Conservation (phyloP, 2,797 vertebrate genomes). For the Poecilia gillii region DNA sequence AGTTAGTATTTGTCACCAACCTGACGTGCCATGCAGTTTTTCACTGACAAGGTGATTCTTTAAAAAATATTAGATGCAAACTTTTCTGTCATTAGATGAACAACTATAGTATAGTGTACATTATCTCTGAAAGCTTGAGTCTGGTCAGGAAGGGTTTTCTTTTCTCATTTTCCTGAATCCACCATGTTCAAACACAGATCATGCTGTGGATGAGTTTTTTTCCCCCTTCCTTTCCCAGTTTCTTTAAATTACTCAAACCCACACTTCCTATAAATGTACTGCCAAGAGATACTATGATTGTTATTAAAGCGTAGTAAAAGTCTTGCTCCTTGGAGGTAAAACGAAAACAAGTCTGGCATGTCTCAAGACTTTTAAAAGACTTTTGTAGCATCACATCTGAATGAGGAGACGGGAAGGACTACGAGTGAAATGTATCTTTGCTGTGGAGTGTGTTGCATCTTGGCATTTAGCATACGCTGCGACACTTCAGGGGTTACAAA, state of each 20-base stretch:
- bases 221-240: background rate
- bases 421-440: slow-evolving; percentile 58
- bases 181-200: background rate
- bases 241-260: background rate
- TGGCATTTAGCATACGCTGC: slow-evolving; percentile 76
- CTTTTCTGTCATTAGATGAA: background rate
- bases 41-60: background rate
- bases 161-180: background rate
- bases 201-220: background rate
- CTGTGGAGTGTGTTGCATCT: slow-evolving; percentile 67
- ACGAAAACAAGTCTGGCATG: background rate
- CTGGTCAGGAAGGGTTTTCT: background rate
- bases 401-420: slow-evolving; percentile 56
- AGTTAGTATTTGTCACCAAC: no score
- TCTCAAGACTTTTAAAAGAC: background rate
- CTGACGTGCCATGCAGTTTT: background rate
- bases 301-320: background rate
- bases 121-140: background rate
- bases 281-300: background rate
- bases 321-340: background rate
- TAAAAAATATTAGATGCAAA: background rate
- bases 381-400: slow-evolving; percentile 48
- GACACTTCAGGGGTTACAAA: slow-evolving; percentile 84
- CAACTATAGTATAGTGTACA: background rate
- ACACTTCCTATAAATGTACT: background rate